A percentile compares a stretch with the other conserved stretches of the same genome.
phyloP scores from a whole-genome alignment of 2,888 invertebrate species.

The Allygus modestus region DNA sequence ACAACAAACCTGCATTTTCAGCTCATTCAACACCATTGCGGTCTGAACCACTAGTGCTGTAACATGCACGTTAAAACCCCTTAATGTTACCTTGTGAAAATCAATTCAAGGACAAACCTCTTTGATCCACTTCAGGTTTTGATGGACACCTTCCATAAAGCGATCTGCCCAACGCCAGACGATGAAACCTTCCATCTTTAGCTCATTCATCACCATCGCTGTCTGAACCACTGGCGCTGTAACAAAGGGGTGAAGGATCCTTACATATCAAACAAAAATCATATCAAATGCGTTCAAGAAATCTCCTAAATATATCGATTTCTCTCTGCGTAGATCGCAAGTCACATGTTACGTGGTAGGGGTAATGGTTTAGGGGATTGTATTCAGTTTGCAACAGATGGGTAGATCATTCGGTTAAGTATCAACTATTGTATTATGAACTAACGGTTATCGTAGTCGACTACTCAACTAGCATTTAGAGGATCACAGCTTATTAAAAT shows the following conservation, averaged over 20 bases:
- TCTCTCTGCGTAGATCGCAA: too few species aligned
- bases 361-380: too few species aligned
- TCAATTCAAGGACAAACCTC: constrained; percentile 73
- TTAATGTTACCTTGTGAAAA: neutral
- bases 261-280: too few species aligned
- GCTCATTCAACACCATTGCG: constrained; percentile 77
- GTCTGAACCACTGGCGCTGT: constrained; percentile 77
- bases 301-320: too few species aligned
- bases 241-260: constrained; percentile 62
- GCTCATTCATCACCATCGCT: constrained; percentile 77
- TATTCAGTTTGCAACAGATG: too few species aligned
- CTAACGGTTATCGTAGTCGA: too few species aligned
- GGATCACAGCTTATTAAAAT: too few species aligned
- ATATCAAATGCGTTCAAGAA: too few species aligned
- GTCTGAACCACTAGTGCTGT: constrained; percentile 77
- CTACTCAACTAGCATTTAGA: too few species aligned
- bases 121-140: constrained; percentile 81
- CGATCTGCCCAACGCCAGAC: constrained; percentile 78
- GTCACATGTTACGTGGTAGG: too few species aligned
- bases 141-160: constrained; percentile 81
- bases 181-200: constrained; percentile 82
- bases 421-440: too few species aligned
- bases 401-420: too few species aligned
- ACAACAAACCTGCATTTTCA: constrained; percentile 81
- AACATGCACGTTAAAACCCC: constrained; percentile 63